Evolutionary conservation across 2,888 invertebrate species (phyloP).

Genomic region (Schizaphis graminum): DNA sequence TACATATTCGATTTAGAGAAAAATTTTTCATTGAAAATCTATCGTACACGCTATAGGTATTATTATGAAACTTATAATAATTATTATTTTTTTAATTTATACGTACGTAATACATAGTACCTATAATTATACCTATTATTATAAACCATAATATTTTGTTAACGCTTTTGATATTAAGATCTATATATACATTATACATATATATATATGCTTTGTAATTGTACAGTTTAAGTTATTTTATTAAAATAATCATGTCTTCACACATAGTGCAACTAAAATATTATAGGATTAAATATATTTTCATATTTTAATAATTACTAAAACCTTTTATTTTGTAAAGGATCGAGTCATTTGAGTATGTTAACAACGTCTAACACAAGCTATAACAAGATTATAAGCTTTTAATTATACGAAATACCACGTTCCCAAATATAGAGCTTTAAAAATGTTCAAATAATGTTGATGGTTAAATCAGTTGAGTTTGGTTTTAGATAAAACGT

Average conservation of each 20-base stretch:
- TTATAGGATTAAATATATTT: not conserved
- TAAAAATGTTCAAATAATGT: constrained; percentile 29
- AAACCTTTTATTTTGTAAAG: constrained; percentile 2
- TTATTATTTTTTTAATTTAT: too few relatives aligned
- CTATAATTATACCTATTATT: too few relatives aligned
- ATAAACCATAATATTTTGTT: not conserved
- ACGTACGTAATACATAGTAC: too few relatives aligned
- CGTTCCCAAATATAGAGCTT: constrained; percentile 24
- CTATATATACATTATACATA: not conserved
- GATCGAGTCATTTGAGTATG: not conserved
- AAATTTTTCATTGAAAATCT: not conserved
- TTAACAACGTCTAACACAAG: constrained; percentile 22
- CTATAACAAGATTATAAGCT: constrained; percentile 23
- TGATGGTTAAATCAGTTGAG: constrained; percentile 36
- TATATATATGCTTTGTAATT: not conserved
- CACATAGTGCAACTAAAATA: not conserved
- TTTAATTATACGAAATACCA: constrained; percentile 41
- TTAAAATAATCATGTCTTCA: not conserved
- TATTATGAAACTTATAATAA: too few relatives aligned
- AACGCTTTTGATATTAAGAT: not conserved
- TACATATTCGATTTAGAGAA: too few relatives aligned
- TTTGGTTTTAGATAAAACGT: not conserved
- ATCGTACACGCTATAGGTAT: not conserved
- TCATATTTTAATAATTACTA: not conserved
- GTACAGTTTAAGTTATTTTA: not conserved